phyloP scores from a whole-genome alignment of 2,888 invertebrate species.

The Hirtodrosophila confusa region DNA sequence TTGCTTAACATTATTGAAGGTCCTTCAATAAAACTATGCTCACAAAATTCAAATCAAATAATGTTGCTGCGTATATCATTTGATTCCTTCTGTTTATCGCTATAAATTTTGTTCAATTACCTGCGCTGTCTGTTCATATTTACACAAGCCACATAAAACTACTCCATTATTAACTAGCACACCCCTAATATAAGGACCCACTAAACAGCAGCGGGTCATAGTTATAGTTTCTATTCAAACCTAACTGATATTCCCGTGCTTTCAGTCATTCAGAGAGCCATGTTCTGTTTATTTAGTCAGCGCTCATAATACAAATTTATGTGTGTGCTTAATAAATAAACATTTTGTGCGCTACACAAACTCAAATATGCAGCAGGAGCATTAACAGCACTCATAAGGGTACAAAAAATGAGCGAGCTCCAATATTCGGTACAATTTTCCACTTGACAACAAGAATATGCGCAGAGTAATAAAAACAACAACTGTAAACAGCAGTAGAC shows the following conservation, averaged over 20 bases:
- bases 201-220: constrained; percentile 2
- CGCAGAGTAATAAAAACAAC: constrained; percentile 49
- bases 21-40: too few relatives aligned
- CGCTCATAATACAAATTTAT: constrained; percentile 67
- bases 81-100: neutral
- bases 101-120: constrained; percentile 46
- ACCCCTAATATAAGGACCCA: constrained; percentile 26
- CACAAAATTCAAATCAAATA: too few relatives aligned
- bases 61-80: too few relatives aligned
- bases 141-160: constrained; percentile 39
- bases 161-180: constrained; percentile 58
- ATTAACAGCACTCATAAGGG: constrained; percentile 36
- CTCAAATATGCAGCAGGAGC: constrained; percentile 53
- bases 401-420: constrained; percentile 21
- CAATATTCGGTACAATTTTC: constrained; percentile 42
- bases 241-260: constrained; percentile 5
- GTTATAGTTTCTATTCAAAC: constrained; percentile 1
- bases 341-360: constrained; percentile 63
- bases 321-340: constrained; percentile 65
- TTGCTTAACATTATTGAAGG: too few relatives aligned
- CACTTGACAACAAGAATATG: constrained; percentile 66
- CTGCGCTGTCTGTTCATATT: constrained; percentile 47
- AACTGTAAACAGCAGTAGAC: constrained; percentile 28
- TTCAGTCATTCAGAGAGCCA: constrained; percentile 26
- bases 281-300: constrained; percentile 64